Evolutionary conservation across 2,113 vertebrate genomes (phyloP), one percentile per base, ranked within the genome.

Genomic region (Anguilla japonica): DNA sequence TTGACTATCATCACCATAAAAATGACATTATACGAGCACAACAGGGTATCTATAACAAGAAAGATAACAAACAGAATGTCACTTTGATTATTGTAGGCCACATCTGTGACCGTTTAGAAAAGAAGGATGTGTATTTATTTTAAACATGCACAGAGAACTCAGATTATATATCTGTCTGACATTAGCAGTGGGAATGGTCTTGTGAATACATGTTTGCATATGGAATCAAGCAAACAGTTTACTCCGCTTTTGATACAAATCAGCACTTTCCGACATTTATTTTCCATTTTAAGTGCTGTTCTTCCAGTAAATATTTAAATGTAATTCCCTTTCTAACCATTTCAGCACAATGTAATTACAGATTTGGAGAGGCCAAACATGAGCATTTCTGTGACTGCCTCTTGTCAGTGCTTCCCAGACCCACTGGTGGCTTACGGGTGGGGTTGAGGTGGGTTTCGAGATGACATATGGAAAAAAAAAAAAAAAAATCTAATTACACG

Each of bases 231-330:
- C 16, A 26, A 67, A 67, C 60, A 2, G 60, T 67, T 67, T 67
- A 67, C 60, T 67, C 26, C 60, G 26, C 22, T 22, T 67, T 67
- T 67, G 3, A 67, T 67, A 8, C 60, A 26, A 67, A 8, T 67
- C 60, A 67, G 18, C 60, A 26, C 60, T 22, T 4, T 67, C 22
- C 2, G 4, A 26, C 18, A 26, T 67, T 22, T 84, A 1, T 63
- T 53, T 56, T 83, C 29, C 13, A 39, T 9, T 60, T 56, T 40
- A 71, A 71, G 57, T 71, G 7, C 22, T 34, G 43, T n/a, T 8
- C 22, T 57, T 60, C 82, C 29, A 34, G 57, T 67, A 84, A 84
- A 71, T 84, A 71, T 84, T 84, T 84, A 71, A 84, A 83, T 34
- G 34, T 34, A 40, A 83, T 22, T 22, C 29, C 20, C 16, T 71